Evolutionary conservation across 2,888 invertebrate species (phyloP).

Genomic region (Microctonus brassicae): DNA sequence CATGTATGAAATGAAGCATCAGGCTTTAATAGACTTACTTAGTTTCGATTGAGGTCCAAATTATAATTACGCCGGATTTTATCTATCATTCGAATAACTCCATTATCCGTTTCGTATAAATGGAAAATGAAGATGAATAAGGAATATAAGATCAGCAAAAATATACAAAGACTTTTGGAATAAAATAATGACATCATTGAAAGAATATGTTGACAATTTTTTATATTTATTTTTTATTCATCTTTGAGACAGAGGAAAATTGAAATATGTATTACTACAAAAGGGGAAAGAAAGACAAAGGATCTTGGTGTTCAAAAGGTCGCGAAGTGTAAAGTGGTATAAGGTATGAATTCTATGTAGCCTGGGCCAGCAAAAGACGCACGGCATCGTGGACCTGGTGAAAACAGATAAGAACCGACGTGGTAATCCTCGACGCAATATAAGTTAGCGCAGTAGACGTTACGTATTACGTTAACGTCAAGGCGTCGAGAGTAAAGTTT

Average conservation of each 20-base stretch:
- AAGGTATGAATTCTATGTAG: conserved; percentile 5
- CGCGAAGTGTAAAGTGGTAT: background rate
- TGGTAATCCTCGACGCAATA: conserved; percentile 65
- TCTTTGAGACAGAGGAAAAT: conserved; percentile 52
- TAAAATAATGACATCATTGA: too few relatives aligned
- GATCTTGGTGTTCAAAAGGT: background rate
- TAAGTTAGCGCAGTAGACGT: conserved; percentile 64
- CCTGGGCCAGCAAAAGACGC: conserved; percentile 9
- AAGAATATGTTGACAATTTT: conserved; percentile 1
- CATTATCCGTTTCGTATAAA: conserved; percentile 43
- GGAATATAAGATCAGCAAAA: background rate
- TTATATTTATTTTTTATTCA: background rate
- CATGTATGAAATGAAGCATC: background rate
- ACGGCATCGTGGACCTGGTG: conserved; percentile 49
- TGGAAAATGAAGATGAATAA: conserved; percentile 23
- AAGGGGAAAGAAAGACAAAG: conserved; percentile 7
- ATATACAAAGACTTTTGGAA: background rate
- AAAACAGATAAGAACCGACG: conserved; percentile 65
- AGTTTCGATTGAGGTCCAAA: too few relatives aligned
- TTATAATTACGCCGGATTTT: conserved; percentile 8
- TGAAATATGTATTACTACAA: conserved; percentile 56
- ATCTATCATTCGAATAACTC: background rate
- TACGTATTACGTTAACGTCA: conserved; percentile 59
- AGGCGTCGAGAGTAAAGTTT: conserved; percentile 31
- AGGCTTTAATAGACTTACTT: background rate